Evolutionary conservation across 1,140 invertebrate genomes (phyloP), one percentile per base, ranked within the genome.

Genomic region (Bombus sylvicola): DNA sequence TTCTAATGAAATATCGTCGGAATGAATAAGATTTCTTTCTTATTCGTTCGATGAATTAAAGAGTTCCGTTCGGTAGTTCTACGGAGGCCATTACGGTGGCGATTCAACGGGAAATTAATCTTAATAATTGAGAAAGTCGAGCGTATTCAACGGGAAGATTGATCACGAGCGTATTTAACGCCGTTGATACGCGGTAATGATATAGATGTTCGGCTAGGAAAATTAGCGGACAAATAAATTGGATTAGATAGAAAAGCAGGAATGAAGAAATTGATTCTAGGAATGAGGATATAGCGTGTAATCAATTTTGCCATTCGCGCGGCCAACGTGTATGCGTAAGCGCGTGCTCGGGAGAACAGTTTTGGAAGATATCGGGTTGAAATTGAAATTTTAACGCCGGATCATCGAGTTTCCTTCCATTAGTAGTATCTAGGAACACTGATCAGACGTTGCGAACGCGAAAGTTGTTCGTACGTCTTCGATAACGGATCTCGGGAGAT

Each of bases 81-180:
- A 10, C 13, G 18, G 3, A 22, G 31, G 43, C 15, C n/a, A 66
- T 80, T 80, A 80, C 66, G n/a, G 3, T 41, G 2, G 13, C 2
- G 3, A 37, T 66, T n/a, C 31, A 18, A 18, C 12, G 43, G 15
- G 37, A 59, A 81, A 59, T 81, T 81, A 81, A 80, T 80, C 77
- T 69, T 69, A 80, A 69, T 80, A 80, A 72, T 59, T 31, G 66
- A 39, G 47, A 41, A 81, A 81, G 28, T 12, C 31, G 12, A 74
- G n/a, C 41, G 25, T 31, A 41, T 39, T 28, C 25, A 53, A 39
- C 12, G 3, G 4, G 25, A 79, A 81, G 66, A 72, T 47, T 57
- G 68, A 68, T 68, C 77, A 9, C 64, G 37, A 31, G 43, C 47
- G 78, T 39, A 57, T 37, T 57, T 47, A 47, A 37, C 66, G 15